Conservation (phyloP, 2,888 invertebrate species). For the Anodontia alba region DNA sequence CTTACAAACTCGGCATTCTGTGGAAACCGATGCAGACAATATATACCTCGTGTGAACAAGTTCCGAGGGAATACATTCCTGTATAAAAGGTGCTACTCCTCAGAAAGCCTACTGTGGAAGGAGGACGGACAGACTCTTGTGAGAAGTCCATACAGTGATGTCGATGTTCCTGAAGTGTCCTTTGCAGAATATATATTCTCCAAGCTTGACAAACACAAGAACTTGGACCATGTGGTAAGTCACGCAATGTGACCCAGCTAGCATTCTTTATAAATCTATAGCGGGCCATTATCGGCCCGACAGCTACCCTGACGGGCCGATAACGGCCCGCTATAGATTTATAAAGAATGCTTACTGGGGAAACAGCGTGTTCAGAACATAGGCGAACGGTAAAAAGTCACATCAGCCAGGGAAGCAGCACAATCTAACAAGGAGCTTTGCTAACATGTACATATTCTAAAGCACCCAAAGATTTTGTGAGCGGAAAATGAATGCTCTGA, state of each 20-base stretch:
- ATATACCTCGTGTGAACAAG: not conserved
- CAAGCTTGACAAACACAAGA: slow-evolving; percentile 44
- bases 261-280: too few species aligned
- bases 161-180: slow-evolving; percentile 43
- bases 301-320: too few species aligned
- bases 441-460: not conserved
- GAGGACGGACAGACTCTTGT: slow-evolving; percentile 25
- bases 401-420: too few species aligned
- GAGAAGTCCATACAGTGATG: slow-evolving; percentile 29
- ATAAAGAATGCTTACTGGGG: too few species aligned
- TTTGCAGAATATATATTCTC: slow-evolving; percentile 61
- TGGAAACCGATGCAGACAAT: not conserved
- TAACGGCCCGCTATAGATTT: too few species aligned
- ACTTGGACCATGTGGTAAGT: slow-evolving; percentile 59
- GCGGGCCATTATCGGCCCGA: too few species aligned
- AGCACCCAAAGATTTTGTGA: too few species aligned
- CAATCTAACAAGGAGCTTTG: too few species aligned
- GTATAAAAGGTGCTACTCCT: not conserved
- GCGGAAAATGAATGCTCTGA: not conserved
- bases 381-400: too few species aligned
- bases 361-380: too few species aligned
- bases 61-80: not conserved
- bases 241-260: not conserved
- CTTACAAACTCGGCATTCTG: not conserved
- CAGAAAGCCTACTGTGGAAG: not conserved